Conservation (phyloP, 2,888 invertebrate genomes). For the Choristoneura rosaceana region DNA sequence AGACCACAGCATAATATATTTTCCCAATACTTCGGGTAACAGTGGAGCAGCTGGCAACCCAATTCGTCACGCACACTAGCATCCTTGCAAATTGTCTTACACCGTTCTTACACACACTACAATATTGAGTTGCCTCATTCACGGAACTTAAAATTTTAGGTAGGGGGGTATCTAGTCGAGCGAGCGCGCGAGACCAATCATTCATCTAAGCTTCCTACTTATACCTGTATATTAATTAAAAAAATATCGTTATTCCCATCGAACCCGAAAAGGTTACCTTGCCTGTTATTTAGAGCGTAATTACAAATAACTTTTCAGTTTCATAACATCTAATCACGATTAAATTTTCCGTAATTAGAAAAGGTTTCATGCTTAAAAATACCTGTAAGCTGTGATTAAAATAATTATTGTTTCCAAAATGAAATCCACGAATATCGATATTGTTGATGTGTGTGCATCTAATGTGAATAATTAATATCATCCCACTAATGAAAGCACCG, state of each 20-base stretch:
- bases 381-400: constrained; percentile 7
- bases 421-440: constrained; percentile 28
- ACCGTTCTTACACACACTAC: too few species aligned
- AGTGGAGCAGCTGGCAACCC: too few species aligned
- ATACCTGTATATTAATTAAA: too few species aligned
- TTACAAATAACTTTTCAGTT: constrained; percentile 19
- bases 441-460: constrained; percentile 45
- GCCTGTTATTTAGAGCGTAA: constrained; percentile 30
- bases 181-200: too few species aligned
- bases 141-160: too few species aligned
- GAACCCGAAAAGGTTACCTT: not conserved
- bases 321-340: constrained; percentile 28
- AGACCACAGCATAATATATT: too few species aligned
- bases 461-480: constrained; percentile 59
- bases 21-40: too few species aligned
- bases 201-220: too few species aligned
- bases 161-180: too few species aligned
- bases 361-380: not conserved
- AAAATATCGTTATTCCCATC: constrained; percentile 8
- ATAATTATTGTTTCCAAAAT: constrained; percentile 23
- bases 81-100: too few species aligned
- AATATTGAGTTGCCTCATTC: too few species aligned
- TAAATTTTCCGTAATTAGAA: constrained; percentile 19
- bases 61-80: too few species aligned
- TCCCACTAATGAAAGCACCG: constrained; percentile 54